phyloP scores from a whole-genome alignment of 2,888 invertebrate species.

The Eledona agricola region DNA sequence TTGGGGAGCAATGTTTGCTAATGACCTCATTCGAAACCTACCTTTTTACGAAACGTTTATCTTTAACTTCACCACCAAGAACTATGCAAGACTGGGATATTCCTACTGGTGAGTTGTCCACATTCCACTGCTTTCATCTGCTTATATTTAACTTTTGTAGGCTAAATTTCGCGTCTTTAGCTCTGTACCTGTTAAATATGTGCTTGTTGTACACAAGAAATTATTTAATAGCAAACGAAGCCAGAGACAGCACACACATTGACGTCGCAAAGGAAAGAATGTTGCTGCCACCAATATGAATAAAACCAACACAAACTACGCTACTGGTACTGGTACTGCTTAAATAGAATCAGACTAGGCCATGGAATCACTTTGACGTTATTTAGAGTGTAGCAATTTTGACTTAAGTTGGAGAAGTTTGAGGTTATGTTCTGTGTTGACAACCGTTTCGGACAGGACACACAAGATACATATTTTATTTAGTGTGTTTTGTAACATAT shows the following conservation, averaged over 20 bases:
- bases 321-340: no score
- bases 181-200: slow-evolving; percentile 54
- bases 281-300: no score
- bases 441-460: no score
- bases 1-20: slow-evolving; percentile 60
- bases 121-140: slow-evolving; percentile 17
- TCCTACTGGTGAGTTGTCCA: slow-evolving; percentile 61
- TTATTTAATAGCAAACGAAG: slow-evolving; percentile 55
- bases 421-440: no score
- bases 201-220: slow-evolving; percentile 55
- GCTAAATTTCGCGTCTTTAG: slow-evolving; percentile 51
- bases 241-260: slow-evolving; percentile 45
- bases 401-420: no score
- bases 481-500: no score
- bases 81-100: slow-evolving; percentile 58
- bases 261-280: no score
- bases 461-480: no score
- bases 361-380: no score
- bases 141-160: slow-evolving; percentile 52
- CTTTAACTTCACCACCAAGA: slow-evolving; percentile 51
- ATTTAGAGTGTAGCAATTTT: no score
- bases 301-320: no score
- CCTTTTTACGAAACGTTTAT: slow-evolving; percentile 59
- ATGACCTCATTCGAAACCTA: slow-evolving; percentile 56
- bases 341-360: no score